phyloP scores from a whole-genome alignment of 2,888 invertebrate genomes.

The Synergus japonicus region DNA sequence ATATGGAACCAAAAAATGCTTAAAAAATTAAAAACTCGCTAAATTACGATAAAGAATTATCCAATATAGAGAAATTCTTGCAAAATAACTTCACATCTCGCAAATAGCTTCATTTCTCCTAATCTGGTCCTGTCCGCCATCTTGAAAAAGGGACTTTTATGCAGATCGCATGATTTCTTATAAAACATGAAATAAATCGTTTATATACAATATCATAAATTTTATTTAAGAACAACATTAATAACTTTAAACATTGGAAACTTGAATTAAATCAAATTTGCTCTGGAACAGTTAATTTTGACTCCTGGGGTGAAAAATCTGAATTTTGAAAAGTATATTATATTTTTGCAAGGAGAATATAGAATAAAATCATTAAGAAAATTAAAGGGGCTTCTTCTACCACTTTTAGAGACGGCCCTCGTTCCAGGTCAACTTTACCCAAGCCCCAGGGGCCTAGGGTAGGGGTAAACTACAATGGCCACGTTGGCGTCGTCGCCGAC shows the following conservation, averaged over 20 bases:
- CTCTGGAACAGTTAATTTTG: background rate
- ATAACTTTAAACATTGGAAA: background rate
- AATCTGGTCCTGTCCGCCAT: no score
- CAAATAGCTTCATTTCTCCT: no score
- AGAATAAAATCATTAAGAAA: background rate
- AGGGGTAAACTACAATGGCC: background rate
- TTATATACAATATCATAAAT: background rate
- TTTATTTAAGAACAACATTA: background rate
- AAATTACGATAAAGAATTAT: no score
- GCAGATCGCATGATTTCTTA: no score
- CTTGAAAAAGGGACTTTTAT: no score
- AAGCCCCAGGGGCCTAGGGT: background rate
- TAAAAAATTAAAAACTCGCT: no score
- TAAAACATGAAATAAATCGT: no score
- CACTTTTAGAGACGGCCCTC: background rate
- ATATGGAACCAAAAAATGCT: no score
- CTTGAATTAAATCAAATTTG: background rate
- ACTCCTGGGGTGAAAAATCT: background rate
- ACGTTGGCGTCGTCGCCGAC: background rate
- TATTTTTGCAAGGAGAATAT: background rate
- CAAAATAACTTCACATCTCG: no score
- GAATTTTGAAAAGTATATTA: background rate
- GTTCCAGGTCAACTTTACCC: background rate
- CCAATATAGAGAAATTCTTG: no score
- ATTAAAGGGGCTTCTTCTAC: background rate